These are phyloP conservation scores for Zeus faber DNA, from an alignment of 2,113 vertebrate genomes.

Conservation along the genomic window DNA sequence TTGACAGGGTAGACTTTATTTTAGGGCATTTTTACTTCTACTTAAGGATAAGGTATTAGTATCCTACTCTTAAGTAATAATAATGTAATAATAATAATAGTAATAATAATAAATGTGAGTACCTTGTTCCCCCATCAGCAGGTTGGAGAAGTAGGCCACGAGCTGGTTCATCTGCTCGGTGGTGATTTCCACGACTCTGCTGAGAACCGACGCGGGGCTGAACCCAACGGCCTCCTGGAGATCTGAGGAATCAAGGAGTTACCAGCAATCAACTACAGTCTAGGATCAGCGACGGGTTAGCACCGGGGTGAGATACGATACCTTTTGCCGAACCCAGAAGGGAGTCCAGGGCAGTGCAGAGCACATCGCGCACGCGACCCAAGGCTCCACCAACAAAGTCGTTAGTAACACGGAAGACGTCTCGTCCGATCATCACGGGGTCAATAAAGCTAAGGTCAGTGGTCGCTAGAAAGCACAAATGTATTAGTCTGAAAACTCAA, in stretches of 20 bases:
- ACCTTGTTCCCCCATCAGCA: conserved; percentile 59
- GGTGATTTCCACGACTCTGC: conserved; percentile 50
- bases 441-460: conserved; percentile 56
- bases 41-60: no score
- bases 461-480: conserved; percentile 40
- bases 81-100: no score
- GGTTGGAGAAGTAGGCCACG: conserved; percentile 41
- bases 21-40: no score
- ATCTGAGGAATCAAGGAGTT: conserved; percentile 28
- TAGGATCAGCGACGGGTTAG: background rate
- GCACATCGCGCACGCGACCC: conserved; percentile 34
- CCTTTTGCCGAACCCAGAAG: conserved; percentile 45
- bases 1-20: no score
- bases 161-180: conserved; percentile 57
- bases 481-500: no score
- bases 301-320: conserved; percentile 13
- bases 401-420: conserved; percentile 42
- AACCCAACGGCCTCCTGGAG: conserved; percentile 51
- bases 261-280: background rate
- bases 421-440: conserved; percentile 54
- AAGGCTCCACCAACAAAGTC: conserved; percentile 44
- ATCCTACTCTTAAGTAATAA: no score
- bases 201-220: conserved; percentile 52
- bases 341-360: conserved; percentile 41
- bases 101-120: no score